Evolutionary conservation across 2,797 vertebrate species (phyloP).

Genomic region (Chiropotes sagulatus): DNA sequence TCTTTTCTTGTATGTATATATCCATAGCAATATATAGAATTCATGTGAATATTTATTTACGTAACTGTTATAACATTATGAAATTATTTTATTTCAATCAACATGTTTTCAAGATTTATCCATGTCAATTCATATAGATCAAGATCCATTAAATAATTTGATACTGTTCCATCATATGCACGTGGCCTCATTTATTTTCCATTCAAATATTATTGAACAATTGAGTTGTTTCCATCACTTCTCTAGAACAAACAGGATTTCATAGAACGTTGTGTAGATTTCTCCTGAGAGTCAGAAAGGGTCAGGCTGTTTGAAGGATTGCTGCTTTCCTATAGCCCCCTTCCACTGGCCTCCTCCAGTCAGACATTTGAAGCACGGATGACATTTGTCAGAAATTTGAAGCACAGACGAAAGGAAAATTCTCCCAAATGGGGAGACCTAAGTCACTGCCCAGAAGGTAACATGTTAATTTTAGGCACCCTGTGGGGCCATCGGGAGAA

Average conservation of each 20-base stretch:
- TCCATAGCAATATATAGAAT: neutral
- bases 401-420: neutral
- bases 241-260: neutral
- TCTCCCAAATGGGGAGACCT: neutral
- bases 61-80: neutral
- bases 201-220: neutral
- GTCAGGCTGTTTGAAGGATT: neutral
- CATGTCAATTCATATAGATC: neutral
- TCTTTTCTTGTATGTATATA: neutral
- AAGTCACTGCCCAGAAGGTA: neutral
- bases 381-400: neutral
- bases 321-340: neutral
- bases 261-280: neutral
- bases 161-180: neutral
- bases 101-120: neutral
- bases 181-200: neutral
- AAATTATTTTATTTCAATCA: neutral
- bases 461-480: neutral
- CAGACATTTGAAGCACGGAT: neutral
- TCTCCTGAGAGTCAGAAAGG: neutral
- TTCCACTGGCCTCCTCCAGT: neutral
- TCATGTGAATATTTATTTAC: neutral
- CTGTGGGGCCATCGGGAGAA: neutral
- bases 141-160: neutral
- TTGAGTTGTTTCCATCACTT: neutral